Conservation (phyloP, 2,113 vertebrate genomes). For the Scomber scombrus region DNA sequence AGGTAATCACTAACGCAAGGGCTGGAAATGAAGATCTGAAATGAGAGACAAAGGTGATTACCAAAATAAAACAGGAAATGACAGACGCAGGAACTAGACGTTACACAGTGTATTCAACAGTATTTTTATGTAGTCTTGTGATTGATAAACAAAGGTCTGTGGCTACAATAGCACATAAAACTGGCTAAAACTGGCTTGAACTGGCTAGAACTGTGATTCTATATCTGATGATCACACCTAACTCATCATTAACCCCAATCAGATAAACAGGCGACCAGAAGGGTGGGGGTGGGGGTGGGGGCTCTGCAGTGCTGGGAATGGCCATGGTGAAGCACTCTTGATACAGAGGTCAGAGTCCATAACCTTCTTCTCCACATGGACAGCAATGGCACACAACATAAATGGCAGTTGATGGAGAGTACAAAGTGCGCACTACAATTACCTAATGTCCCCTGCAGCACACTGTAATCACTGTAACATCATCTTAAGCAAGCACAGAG, state of each 20-base stretch:
- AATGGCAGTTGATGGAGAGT: slow-evolving; percentile 41
- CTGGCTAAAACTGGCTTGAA: not conserved
- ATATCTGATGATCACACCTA: slow-evolving; percentile 29
- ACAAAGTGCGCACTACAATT: slow-evolving; percentile 4
- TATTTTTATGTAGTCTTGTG: not conserved
- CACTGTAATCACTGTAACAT: slow-evolving; percentile 35
- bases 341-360: slow-evolving; percentile 30
- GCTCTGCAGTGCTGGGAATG: not conserved
- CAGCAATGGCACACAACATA: slow-evolving; percentile 11
- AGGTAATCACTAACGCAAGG: no score
- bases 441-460: not conserved
- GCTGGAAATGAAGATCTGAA: no score
- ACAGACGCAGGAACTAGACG: no score
- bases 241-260: slow-evolving; percentile 53
- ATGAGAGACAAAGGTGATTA: no score
- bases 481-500: not conserved
- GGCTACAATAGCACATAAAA: not conserved
- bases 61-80: no score
- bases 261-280: slow-evolving; percentile 1
- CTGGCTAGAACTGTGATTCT: not conserved
- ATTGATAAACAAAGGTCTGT: not conserved
- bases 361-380: slow-evolving; percentile 5
- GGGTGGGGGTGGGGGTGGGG: no score
- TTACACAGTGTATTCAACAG: no score
- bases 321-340: slow-evolving; percentile 30